These are phyloP conservation scores for Schizotus pectinicornis DNA, from an alignment of 2,888 invertebrate species.

Conservation along the genomic window DNA sequence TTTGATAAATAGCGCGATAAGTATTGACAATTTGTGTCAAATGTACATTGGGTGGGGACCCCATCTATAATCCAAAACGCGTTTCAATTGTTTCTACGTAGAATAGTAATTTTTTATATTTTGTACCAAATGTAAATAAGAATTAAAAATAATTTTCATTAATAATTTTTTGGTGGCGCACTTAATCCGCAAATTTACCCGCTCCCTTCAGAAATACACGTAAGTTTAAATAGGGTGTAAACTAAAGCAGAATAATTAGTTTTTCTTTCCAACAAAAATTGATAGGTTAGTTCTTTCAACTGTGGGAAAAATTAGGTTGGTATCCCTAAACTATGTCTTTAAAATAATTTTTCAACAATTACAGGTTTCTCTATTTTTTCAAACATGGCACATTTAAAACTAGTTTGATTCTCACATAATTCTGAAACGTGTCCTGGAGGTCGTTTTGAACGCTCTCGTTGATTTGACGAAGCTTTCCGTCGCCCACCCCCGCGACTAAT, in stretches of 20 bases:
- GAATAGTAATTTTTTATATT: not conserved
- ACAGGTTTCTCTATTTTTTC: conserved; percentile 9
- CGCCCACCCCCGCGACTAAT: conserved; percentile 71
- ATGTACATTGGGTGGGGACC: conserved; percentile 99
- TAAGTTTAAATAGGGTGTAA: too few relatives aligned
- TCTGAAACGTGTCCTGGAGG: conserved; percentile 53
- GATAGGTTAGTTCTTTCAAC: too few relatives aligned
- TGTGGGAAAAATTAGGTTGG: too few relatives aligned
- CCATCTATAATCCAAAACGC: conserved; percentile 65
- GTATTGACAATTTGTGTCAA: conserved; percentile 84
- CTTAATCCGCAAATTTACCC: too few relatives aligned
- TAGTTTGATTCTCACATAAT: conserved; percentile 50
- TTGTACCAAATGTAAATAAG: too few relatives aligned
- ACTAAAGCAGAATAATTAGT: too few relatives aligned
- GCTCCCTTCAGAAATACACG: too few relatives aligned
- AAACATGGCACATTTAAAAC: conserved; percentile 33
- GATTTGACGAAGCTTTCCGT: conserved; percentile 74
- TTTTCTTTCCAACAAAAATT: too few relatives aligned
- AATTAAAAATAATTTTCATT: too few relatives aligned
- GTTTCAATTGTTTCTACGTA: not conserved
- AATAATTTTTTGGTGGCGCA: too few relatives aligned
- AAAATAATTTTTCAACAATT: not conserved
- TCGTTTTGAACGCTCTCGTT: conserved; percentile 59
- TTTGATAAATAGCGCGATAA: conserved; percentile 90
- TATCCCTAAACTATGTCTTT: too few relatives aligned